Conservation (phyloP, 2,888 invertebrate genomes). For the Apamea anceps region DNA sequence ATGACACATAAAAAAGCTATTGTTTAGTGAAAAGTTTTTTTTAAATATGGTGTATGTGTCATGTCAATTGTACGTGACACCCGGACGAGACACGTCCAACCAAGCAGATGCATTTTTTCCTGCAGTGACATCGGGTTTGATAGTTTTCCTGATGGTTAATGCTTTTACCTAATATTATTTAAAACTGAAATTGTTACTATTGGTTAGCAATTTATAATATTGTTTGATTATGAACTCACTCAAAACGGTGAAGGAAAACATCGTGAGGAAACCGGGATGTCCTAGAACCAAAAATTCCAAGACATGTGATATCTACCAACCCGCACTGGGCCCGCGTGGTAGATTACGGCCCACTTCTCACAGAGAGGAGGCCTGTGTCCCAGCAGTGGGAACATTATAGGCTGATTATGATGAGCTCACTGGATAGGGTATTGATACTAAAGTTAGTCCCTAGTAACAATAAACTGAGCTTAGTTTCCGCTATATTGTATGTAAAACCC, state of each 20-base stretch:
- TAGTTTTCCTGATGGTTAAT: conserved; percentile 4
- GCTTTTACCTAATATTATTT: neutral
- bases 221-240: neutral
- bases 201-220: neutral
- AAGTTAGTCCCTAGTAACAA: neutral
- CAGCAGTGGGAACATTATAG: too few species aligned
- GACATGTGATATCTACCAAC: too few species aligned
- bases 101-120: conserved; percentile 4
- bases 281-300: too few species aligned
- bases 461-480: neutral
- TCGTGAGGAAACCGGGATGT: too few species aligned
- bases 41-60: conserved; percentile 14
- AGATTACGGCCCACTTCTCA: too few species aligned
- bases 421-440: neutral
- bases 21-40: conserved; percentile 18
- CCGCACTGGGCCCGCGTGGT: too few species aligned
- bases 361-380: too few species aligned
- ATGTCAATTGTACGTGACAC: conserved; percentile 22
- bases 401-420: neutral
- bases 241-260: too few species aligned
- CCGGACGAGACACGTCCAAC: neutral
- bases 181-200: neutral
- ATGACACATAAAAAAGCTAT: conserved; percentile 55
- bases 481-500: neutral
- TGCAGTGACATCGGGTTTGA: neutral